These are phyloP conservation scores for Tretioscincus oriximinensis DNA, from an alignment of 2,113 vertebrate genomes.

Conservation along the genomic window DNA sequence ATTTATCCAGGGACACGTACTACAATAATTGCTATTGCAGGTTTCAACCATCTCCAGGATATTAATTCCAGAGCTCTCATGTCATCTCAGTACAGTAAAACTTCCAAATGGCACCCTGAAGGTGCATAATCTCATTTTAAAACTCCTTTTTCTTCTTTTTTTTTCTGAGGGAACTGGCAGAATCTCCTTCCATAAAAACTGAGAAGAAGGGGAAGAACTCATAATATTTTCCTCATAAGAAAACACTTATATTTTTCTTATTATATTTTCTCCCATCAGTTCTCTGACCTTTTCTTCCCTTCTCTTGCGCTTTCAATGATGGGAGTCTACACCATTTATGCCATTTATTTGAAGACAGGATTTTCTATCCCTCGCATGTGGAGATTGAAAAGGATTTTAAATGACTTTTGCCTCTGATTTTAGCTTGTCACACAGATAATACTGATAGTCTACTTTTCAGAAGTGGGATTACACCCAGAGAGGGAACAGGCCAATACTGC, in stretches of 20 bases:
- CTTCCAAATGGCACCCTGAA: conserved; percentile 88
- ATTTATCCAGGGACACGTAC: conserved; percentile 86
- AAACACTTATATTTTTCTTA: conserved; percentile 80
- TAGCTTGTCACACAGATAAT: background rate
- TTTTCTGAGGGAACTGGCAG: conserved; percentile 81
- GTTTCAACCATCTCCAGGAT: conserved; percentile 85
- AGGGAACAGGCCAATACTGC: background rate
- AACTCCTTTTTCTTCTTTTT: conserved; percentile 83
- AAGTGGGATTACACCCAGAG: background rate
- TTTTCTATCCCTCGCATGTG: conserved; percentile 7
- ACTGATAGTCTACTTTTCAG: background rate
- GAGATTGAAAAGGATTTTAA: background rate
- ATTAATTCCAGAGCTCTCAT: conserved; percentile 87
- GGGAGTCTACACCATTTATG: conserved; percentile 59
- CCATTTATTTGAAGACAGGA: conserved; percentile 68
- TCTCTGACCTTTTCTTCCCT: conserved; percentile 73
- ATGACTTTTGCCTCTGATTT: background rate
- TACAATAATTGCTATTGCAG: conserved; percentile 88
- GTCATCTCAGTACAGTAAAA: conserved; percentile 88
- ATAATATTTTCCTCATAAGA: conserved; percentile 83
- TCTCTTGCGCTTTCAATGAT: conserved; percentile 52
- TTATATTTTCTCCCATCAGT: conserved; percentile 66
- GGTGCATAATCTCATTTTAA: conserved; percentile 87
- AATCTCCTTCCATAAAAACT: conserved; percentile 84
- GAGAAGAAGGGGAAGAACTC: conserved; percentile 77